phyloP scores from a whole-genome alignment of 2,797 vertebrate genomes.

The Margarornis squamiger region DNA sequence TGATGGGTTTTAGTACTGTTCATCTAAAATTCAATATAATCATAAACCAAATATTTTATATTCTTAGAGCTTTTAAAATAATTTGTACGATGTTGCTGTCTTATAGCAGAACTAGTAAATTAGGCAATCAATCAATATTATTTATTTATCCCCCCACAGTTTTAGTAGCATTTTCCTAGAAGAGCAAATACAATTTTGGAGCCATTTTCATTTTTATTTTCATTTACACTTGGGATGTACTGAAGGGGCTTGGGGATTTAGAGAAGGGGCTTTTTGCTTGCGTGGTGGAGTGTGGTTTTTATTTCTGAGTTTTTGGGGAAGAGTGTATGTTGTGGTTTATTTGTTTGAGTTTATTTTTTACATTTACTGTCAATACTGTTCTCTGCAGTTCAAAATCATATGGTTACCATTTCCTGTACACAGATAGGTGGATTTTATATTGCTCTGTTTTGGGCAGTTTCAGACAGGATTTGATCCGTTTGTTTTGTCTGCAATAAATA shows the following conservation, averaged over 20 bases:
- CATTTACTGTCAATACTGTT: background rate
- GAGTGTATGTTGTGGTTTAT: background rate
- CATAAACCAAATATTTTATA: background rate
- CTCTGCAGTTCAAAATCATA: background rate
- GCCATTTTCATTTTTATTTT: background rate
- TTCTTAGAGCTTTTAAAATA: background rate
- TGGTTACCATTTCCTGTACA: background rate
- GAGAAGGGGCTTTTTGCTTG: background rate
- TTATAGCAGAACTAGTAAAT: background rate
- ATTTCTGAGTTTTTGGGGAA: fast-evolving
- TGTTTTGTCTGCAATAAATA: background rate
- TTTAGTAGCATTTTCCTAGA: background rate
- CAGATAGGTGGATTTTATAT: background rate
- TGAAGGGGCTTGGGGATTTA: background rate
- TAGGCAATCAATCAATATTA: background rate
- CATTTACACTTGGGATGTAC: background rate
- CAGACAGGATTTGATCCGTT: background rate
- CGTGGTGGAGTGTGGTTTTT: background rate
- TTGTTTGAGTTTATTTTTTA: background rate
- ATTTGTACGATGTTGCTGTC: background rate
- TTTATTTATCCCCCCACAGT: background rate
- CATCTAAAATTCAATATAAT: background rate
- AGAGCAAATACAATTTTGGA: background rate
- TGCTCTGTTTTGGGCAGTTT: background rate
- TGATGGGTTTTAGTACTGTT: background rate